Evolutionary conservation across 2,797 vertebrate species (phyloP).

Genomic region (Lithobates pipiens): DNA sequence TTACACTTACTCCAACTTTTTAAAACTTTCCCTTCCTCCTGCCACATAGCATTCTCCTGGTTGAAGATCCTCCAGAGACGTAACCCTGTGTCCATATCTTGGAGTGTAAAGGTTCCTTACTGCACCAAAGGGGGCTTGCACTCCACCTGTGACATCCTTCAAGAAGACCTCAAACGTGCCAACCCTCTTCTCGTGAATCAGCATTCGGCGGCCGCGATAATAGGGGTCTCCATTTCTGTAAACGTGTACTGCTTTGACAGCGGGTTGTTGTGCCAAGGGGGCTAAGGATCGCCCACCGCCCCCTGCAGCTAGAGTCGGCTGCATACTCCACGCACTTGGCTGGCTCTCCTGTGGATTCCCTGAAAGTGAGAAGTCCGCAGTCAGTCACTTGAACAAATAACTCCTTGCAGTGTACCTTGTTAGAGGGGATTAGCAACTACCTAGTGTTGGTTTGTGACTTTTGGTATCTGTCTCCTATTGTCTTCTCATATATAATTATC

Average conservation of each 20-base stretch:
- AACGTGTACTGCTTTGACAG: conserved; percentile 90
- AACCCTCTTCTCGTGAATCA: conserved; percentile 90
- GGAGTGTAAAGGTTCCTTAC: conserved; percentile 96
- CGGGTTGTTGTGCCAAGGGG: conserved; percentile 77
- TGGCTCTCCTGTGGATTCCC: neutral
- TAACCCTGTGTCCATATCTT: conserved; percentile 85
- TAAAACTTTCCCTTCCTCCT: conserved; percentile 92
- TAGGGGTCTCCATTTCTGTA: conserved; percentile 94
- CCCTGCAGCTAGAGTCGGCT: conserved; percentile 8
- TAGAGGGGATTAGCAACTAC: too few relatives aligned
- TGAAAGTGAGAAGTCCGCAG: neutral
- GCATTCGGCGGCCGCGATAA: conserved; percentile 88
- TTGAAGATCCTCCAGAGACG: conserved; percentile 84
- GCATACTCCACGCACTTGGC: conserved; percentile 16
- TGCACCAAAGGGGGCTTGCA: conserved; percentile 92
- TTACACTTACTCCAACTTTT: conserved; percentile 90
- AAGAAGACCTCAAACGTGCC: conserved; percentile 90
- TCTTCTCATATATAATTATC: neutral
- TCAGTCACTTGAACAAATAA: too few relatives aligned
- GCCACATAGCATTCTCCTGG: conserved; percentile 95
- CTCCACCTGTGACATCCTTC: conserved; percentile 89
- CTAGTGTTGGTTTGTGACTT: too few relatives aligned
- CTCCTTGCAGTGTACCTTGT: too few relatives aligned
- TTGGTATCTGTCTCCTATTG: neutral
- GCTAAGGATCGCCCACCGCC: conserved; percentile 32